A percentile compares a stretch with the other conserved stretches of the same genome.
Evolutionary conservation across 2,797 vertebrate species (phyloP).

Genomic region (Antennarius maculatus): DNA sequence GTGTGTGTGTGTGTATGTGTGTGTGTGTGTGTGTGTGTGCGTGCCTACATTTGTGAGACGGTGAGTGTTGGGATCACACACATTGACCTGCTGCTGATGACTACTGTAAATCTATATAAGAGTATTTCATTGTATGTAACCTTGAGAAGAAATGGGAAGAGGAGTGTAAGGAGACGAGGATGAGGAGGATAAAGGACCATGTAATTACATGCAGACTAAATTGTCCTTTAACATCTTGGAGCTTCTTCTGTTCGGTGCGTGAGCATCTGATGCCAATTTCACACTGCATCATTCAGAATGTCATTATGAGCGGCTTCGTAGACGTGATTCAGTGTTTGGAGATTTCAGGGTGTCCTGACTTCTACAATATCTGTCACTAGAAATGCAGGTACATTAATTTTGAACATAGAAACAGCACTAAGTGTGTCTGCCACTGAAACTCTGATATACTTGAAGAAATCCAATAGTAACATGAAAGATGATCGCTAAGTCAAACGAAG

Average conservation of each 20-base stretch:
- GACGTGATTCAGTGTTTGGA: background rate
- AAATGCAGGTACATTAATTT: no score
- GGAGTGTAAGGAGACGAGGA: background rate
- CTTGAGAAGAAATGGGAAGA: conserved; percentile 1
- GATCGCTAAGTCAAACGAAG: background rate
- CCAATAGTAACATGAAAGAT: background rate
- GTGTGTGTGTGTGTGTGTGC: no score
- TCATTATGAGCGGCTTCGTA: background rate
- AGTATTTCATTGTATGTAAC: background rate
- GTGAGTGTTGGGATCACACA: background rate
- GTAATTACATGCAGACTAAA: background rate
- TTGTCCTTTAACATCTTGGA: no score
- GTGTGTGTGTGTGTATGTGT: no score
- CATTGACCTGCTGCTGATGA: background rate
- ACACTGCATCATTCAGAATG: no score
- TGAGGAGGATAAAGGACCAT: background rate
- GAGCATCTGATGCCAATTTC: background rate
- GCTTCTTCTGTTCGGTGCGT: background rate
- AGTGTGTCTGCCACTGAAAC: background rate
- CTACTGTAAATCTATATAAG: background rate
- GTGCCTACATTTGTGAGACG: no score
- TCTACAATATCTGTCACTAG: background rate
- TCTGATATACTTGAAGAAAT: background rate
- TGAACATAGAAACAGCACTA: background rate
- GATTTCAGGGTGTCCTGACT: conserved; percentile 1